Evolutionary conservation across 2,888 invertebrate species (phyloP), one percentile per base, ranked within the genome.

Genomic region (Melitaea athalia): DNA sequence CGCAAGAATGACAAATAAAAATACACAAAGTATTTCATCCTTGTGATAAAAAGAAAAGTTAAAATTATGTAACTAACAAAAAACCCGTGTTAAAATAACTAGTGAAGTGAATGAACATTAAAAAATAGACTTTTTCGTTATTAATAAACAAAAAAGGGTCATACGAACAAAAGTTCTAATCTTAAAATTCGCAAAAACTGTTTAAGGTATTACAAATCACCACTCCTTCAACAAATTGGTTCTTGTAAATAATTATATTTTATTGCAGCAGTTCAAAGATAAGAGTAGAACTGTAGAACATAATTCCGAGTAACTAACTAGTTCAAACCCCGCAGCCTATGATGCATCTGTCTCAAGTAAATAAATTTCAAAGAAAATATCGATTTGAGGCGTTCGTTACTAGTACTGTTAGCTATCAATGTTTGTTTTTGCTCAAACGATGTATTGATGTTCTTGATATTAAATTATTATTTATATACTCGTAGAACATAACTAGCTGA

Each of bases 191-290:
- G 15, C 50, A 59, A 42, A 47, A 63, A 68, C 49, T 57, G 63
- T 17, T 60, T 50, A 59, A 4, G 63, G 62, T 60, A 59, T 71
- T 71, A 71, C 71, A 68, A 71, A 88, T 90, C 89, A 88, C 83
- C 79, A 79, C 81, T 55, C 79, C 78, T 83, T 80, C 83, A 82
- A 83, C 85, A 86, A 90, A 91, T 90, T 90, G 88, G 85, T 86
- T 88, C 84, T 83, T 81, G 83, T 87, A 87, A 91, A 90, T 87
- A 89, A 90, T 89, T 88, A 89, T 90, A 85, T 89, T 91, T 91
- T 91, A 90, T 88, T 82, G 88, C 76, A 75, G 65, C 71, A 70
- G 79, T 81, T 82, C 77, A 78, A 74, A 78, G 91, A 90, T 91
- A 90, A 81, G 83, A 81, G 76, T 74, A 75, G 81, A 79, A 83